Evolutionary conservation across 2,797 vertebrate genomes (phyloP).

Genomic region (Sardinella longiceps): DNA sequence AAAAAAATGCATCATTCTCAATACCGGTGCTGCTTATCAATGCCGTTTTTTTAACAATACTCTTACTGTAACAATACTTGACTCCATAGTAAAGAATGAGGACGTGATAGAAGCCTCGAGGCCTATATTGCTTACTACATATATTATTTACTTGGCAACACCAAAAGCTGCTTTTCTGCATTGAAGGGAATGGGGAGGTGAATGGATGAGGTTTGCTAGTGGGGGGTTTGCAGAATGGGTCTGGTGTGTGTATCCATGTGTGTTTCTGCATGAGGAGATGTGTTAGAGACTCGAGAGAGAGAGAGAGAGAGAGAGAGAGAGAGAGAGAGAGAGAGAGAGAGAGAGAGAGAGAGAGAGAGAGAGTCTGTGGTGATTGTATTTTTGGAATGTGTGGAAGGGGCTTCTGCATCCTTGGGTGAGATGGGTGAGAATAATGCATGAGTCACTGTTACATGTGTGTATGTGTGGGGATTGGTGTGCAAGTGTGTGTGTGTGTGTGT

Average conservation of each 20-base stretch:
- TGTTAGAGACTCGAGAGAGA: not conserved
- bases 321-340: not conserved
- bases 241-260: not conserved
- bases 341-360: not conserved
- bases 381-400: constrained; percentile 22
- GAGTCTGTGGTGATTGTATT: not conserved
- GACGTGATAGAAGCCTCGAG: too few species aligned
- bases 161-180: too few species aligned
- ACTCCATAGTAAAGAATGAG: too few species aligned
- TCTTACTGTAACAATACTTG: too few species aligned
- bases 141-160: too few species aligned
- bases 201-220: not conserved
- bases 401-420: not conserved
- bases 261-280: not conserved
- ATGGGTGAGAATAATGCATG: constrained; percentile 23
- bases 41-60: too few species aligned
- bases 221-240: not conserved
- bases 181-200: not conserved
- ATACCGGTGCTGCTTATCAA: too few species aligned
- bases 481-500: not conserved
- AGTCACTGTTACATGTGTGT: constrained; percentile 14
- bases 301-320: not conserved
- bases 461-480: constrained; percentile 1
- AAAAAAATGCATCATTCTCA: too few species aligned
- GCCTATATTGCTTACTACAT: too few species aligned